phyloP scores from a whole-genome alignment of 35 echinoderm and acorn worm species.

The Acanthaster planci region DNA sequence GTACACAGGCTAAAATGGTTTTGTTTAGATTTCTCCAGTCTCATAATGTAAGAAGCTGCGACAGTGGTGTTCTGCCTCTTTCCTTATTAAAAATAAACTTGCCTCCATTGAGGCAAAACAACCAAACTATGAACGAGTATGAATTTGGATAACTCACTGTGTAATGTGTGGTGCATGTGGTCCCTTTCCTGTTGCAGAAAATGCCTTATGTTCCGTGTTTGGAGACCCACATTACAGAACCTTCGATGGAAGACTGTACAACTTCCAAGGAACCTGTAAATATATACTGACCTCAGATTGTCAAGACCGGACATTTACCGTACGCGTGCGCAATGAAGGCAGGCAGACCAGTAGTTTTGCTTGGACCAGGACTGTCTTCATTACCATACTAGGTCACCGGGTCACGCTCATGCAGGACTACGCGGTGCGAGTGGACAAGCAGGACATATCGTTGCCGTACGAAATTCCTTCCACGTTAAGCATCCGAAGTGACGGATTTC shows the following conservation, averaged over 20 bases:
- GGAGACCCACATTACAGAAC: constrained; percentile 96
- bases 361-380: constrained; percentile 92
- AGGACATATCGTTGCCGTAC: constrained; percentile 65
- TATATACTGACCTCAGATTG: constrained; percentile 86
- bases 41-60: too few relatives aligned
- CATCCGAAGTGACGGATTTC: constrained; percentile 37
- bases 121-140: neutral
- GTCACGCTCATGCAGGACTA: constrained; percentile 79
- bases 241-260: constrained; percentile 79
- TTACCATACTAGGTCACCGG: constrained; percentile 56
- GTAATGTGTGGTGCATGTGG: neutral
- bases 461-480: constrained; percentile 9
- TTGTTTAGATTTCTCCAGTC: too few relatives aligned
- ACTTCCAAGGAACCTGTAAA: constrained; percentile 93
- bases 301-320: constrained; percentile 56
- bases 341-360: constrained; percentile 68
- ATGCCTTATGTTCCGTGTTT: constrained; percentile 92
- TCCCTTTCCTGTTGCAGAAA: constrained; percentile 46
- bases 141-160: neutral
- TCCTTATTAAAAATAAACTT: neutral
- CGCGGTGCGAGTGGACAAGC: constrained; percentile 68
- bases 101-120: neutral
- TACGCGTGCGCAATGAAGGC: constrained; percentile 81
- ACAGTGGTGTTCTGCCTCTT: neutral
- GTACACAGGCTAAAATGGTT: too few relatives aligned